Base-by-base conservation (phyloP, 2,888 invertebrate species). In the Limnephilus rhombicus region DNA sequence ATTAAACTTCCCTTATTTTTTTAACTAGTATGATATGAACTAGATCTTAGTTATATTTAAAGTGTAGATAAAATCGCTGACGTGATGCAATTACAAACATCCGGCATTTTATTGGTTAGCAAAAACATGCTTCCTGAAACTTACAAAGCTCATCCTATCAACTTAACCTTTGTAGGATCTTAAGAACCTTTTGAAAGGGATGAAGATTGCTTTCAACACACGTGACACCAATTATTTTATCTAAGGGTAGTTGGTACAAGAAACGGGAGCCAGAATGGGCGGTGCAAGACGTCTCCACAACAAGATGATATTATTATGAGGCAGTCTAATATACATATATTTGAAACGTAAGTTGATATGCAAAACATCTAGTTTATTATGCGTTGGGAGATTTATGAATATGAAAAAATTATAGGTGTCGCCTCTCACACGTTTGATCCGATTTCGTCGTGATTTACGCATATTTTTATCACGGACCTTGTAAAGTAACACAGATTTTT, bases 151-250 rank as follows among this genome's bases (percentile, higher is more conserved):
- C 82, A 7, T 82, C 31, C 34, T 13, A 29, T 29, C 31, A 82
- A 18, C 82, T 24, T 68, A 68, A 68, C 68, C 34, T n/a, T n/a
- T 86, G 11, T 41, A 86, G 45, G 29, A 24, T 49, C 41, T 29
- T 49, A 12, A 86, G 49, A 11, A 24, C 13, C 15, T n/a, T n/a
- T 41, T 29, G n/a, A 86, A 87, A 87, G 87, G 53, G 87, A 87
- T 87, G 87, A 87, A 87, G 12, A 18, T 87, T 53, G 29, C 53
- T 87, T 89, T 80, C 85, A 29, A 18, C 89, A 92, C 92, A 92
- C 92, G 92, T 92, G 92, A 91, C 91, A 85, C 31, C 92, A 92
- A 92, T 92, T 92, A 31, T 37, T 68, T 68, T 68, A 80, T 89
- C 24, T 83, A 81, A 83, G 80, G 85, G 85, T 85, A 81, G 29